Base-by-base conservation (phyloP, 2,888 invertebrate genomes). In the Strigamia maritima region DNA sequence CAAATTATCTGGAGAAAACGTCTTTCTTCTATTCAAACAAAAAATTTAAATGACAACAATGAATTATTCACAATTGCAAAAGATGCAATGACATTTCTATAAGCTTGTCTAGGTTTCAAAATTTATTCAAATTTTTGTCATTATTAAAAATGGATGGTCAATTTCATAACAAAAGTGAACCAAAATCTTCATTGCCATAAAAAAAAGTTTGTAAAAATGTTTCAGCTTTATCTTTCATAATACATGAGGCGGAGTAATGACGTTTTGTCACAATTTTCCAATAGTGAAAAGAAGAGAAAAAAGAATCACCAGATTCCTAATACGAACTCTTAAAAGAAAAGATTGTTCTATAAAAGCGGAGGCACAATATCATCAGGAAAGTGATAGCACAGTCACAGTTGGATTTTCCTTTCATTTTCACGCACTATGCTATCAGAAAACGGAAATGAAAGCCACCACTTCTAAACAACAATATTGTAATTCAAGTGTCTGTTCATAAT, bases 391-490 rank as follows among this genome's bases (percentile, higher is more conserved):
- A 60, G 60, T 60, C 60, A 60, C 60, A 60, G 60, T 19, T 60
- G 60, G 60, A 60, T 19, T 60, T 60, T 60, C 60, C 19, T 60
- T 60, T 60, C 60, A 60, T 60, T 24, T 60, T 60, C 60, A 19
- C 60, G 19, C 40, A 14, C 40, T 60, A 22, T 19, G 60, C 60
- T 24, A 60, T 60, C 60, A 60, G 60, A 60, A 60, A 60, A 60
- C 60, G 60, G 60, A 60, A 60, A 60, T 60, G 60, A 60, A 60
- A 60, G 60, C 22, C 24, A 60, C n/a, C 24, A 60, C 60, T 60
- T 60, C 24, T 24, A 60, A 60, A 60, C 60, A 60, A 19, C 19
- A 19, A 24, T 60, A 19, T 60, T 60, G 22, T 24, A 60, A 60
- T 60, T 60, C 22, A 60, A 19, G 19, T 24, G 60, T 10, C 60